Percentiles rank a stretch among this genome's conserved stretches.
phyloP scores from a whole-genome alignment of 2,113 vertebrate species.

The Gallinago undulata region DNA sequence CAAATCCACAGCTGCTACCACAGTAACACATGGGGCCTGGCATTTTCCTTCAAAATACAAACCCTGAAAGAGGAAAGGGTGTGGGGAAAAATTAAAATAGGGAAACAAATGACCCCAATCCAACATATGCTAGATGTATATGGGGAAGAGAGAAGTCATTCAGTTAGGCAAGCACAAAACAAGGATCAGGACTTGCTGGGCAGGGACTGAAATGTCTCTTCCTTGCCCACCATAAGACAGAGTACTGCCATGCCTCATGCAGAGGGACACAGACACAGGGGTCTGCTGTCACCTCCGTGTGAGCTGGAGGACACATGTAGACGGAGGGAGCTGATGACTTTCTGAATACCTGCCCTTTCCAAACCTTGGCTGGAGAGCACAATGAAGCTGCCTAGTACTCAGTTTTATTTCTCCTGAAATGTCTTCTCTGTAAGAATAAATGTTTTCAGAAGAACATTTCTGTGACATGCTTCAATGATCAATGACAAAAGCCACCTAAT shows the following conservation, averaged over 20 bases:
- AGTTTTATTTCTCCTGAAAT: neutral
- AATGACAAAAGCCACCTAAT: neutral
- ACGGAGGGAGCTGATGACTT: neutral
- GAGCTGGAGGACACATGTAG: fast-evolving
- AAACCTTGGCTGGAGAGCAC: neutral
- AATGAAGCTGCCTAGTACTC: neutral
- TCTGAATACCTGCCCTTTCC: neutral
- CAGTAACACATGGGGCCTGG: neutral
- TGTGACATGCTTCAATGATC: neutral
- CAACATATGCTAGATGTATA: neutral
- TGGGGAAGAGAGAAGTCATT: neutral
- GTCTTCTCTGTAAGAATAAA: neutral
- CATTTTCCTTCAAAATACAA: neutral
- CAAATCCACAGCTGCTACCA: slow-evolving; percentile 13
- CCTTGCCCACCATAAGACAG: neutral
- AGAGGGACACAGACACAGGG: neutral
- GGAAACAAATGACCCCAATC: neutral
- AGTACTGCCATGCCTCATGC: neutral
- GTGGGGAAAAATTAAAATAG: neutral
- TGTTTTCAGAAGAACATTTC: neutral
- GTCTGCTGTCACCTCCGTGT: neutral
- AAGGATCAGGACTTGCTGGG: neutral
- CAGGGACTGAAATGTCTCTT: neutral
- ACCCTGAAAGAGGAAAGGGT: neutral
- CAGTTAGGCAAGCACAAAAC: neutral